A percentile compares a stretch with the other conserved stretches of the same genome.
Conservation (phyloP, 2,113 vertebrate genomes). For the Rhea americana region DNA sequence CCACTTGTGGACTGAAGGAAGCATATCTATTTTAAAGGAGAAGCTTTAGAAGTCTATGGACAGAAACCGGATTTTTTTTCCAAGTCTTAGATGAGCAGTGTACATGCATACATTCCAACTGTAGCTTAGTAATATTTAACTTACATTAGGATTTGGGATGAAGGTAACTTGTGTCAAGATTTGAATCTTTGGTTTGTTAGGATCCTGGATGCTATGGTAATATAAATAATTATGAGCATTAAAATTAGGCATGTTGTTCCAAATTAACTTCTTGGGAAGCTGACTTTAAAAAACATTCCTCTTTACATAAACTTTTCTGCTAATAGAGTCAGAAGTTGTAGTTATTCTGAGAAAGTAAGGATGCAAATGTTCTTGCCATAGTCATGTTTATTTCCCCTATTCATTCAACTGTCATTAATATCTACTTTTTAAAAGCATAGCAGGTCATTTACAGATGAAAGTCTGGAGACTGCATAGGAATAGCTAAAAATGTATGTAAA, state of each 20-base stretch:
- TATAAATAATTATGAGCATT: neutral
- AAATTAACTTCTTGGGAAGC: neutral
- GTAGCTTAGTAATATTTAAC: neutral
- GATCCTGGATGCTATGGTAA: neutral
- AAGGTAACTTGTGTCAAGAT: neutral
- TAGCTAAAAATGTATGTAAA: neutral
- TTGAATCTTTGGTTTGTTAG: neutral
- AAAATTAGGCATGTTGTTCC: neutral
- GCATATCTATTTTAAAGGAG: neutral
- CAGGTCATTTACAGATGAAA: neutral
- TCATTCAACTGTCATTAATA: neutral
- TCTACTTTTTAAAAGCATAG: neutral
- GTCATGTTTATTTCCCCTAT: neutral
- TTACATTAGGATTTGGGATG: neutral
- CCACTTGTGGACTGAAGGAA: neutral
- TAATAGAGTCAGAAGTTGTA: neutral
- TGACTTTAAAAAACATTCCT: neutral
- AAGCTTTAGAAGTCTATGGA: neutral
- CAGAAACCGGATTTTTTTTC: neutral
- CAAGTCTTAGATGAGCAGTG: neutral
- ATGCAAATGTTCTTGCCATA: neutral
- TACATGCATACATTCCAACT: fast-evolving
- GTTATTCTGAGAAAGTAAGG: neutral
- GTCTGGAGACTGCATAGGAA: neutral
- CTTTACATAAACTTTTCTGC: neutral